phyloP scores from a whole-genome alignment of 2,797 vertebrate species.

The Falco concolor region DNA sequence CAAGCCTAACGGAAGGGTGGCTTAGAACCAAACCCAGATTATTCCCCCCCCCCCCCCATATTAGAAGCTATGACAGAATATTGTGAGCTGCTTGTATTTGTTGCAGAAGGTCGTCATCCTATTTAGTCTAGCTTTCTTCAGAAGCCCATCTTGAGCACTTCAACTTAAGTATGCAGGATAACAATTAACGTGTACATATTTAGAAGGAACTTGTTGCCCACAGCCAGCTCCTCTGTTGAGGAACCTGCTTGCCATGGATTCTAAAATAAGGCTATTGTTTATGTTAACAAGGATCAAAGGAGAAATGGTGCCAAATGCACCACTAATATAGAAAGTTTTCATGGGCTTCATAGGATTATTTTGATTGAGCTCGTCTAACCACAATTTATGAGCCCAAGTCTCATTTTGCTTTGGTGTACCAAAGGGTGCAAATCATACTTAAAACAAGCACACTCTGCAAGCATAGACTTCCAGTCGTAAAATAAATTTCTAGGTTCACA shows the following conservation, averaged over 20 bases:
- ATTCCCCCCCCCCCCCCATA: too few species aligned
- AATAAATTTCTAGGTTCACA: neutral
- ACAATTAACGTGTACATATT: accelerated
- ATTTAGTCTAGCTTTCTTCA: neutral
- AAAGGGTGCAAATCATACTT: neutral
- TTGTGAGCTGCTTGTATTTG: neutral
- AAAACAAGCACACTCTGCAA: neutral
- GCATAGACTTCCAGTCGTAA: neutral
- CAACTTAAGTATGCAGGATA: neutral
- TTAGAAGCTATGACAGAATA: neutral
- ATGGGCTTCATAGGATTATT: neutral
- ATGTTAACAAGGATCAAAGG: neutral
- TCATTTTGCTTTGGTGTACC: neutral
- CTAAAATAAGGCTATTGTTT: neutral
- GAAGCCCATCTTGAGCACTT: neutral
- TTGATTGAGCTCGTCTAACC: neutral
- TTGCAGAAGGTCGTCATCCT: neutral
- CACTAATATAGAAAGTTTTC: neutral
- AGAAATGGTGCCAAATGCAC: neutral
- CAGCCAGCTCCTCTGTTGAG: neutral
- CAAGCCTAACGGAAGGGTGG: neutral
- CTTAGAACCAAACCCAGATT: neutral
- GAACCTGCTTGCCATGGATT: neutral
- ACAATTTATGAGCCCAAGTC: neutral
- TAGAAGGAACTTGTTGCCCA: neutral